Evolutionary conservation across 2,113 vertebrate species (phyloP).

Genomic region (Lepidothrix coronata): DNA sequence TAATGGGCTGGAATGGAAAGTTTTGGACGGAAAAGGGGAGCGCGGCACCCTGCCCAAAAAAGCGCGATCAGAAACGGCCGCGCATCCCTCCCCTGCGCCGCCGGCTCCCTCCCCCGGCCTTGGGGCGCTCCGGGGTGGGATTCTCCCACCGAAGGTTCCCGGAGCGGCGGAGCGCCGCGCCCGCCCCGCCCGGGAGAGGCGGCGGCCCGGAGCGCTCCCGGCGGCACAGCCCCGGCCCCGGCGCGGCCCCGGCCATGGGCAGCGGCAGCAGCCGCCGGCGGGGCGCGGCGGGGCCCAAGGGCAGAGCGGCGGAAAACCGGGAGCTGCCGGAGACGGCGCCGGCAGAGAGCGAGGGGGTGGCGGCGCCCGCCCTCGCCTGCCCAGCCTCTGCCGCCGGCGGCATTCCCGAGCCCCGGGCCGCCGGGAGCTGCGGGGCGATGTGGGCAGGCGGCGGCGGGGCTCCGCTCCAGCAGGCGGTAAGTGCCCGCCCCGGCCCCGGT

Average conservation of each 20-base stretch:
- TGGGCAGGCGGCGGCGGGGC: not conserved
- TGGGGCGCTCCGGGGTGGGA: not conserved
- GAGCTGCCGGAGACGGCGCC: constrained; percentile 57
- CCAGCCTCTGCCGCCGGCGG: not conserved
- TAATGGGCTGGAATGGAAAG: not conserved
- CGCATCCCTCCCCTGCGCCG: not conserved
- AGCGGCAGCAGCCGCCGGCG: constrained; percentile 61
- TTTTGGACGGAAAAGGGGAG: not conserved
- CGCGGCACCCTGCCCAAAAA: not conserved
- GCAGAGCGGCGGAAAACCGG: constrained; percentile 6
- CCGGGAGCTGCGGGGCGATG: constrained; percentile 56
- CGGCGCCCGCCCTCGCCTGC: not conserved
- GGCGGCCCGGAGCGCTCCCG: not conserved
- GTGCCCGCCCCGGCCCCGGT: not conserved
- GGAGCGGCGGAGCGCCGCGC: not conserved
- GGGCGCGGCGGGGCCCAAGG: not conserved
- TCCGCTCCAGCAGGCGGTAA: not conserved
- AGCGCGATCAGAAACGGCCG: fast-evolving
- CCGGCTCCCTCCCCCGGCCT: not conserved
- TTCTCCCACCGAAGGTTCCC: not conserved
- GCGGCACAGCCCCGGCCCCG: not conserved
- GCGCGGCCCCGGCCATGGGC: constrained; percentile 48
- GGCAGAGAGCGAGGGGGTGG: constrained; percentile 34
- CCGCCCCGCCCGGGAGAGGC: not conserved
- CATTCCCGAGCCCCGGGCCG: not conserved